Percentiles rank a stretch among this genome's conserved stretches.
These are phyloP conservation scores for Poeciliopsis gracilis DNA, from an alignment of 2,797 vertebrate genomes.

Conservation along the genomic window DNA sequence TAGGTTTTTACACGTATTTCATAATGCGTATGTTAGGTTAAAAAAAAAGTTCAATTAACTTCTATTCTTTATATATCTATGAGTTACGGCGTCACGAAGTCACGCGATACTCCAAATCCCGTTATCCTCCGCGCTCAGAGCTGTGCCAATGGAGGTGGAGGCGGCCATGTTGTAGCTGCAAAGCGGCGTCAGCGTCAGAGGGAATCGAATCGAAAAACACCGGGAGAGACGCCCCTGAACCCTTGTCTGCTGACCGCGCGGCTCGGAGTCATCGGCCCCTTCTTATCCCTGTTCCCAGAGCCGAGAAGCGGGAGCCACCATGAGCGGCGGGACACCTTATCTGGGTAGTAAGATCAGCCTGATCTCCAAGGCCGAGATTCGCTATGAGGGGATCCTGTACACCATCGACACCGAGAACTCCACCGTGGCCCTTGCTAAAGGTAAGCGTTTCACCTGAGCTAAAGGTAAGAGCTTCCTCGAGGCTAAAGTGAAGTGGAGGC, in stretches of 20 bases:
- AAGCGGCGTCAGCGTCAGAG: conserved; percentile 3
- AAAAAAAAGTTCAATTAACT: background rate
- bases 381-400: conserved; percentile 92
- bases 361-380: conserved; percentile 93
- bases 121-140: conserved; percentile 59
- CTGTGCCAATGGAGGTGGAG: conserved; percentile 59
- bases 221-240: background rate
- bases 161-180: conserved; percentile 74
- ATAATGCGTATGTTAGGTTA: background rate
- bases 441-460: conserved; percentile 64
- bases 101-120: conserved; percentile 62
- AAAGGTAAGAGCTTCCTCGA: background rate
- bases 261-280: conserved; percentile 7
- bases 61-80: conserved; percentile 52
- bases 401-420: conserved; percentile 96
- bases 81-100: conserved; percentile 5
- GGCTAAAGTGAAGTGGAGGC: background rate
- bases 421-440: conserved; percentile 96
- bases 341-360: conserved; percentile 97
- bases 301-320: conserved; percentile 50
- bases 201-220: background rate
- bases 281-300: background rate
- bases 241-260: background rate
- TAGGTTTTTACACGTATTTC: background rate
- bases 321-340: conserved; percentile 97